Evolutionary conservation across 2,113 vertebrate species (phyloP).

Genomic region (Tretioscincus oriximinensis): DNA sequence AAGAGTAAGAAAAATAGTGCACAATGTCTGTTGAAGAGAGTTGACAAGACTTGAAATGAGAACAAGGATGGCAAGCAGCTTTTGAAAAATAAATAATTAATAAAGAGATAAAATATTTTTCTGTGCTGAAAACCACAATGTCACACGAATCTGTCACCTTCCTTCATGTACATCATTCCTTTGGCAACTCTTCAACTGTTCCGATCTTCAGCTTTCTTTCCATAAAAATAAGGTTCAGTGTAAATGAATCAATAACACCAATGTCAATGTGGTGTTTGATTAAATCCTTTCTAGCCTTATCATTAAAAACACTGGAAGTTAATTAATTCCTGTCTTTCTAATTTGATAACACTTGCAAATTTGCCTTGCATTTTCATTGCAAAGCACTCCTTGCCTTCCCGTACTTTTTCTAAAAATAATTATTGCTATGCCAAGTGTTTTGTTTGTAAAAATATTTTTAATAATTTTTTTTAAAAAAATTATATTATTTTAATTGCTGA

Average conservation of each 20-base stretch:
- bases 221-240: constrained; percentile 20
- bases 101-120: constrained; percentile 28
- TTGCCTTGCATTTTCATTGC: constrained; percentile 47
- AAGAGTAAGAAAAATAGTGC: neutral
- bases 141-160: constrained; percentile 21
- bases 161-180: constrained; percentile 23
- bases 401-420: neutral
- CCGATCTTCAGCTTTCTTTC: constrained; percentile 38
- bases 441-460: neutral
- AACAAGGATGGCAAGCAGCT: neutral
- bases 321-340: constrained; percentile 46
- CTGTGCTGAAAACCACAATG: constrained; percentile 27
- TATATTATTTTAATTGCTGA: neutral
- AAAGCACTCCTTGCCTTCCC: neutral
- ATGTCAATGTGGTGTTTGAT: constrained; percentile 48
- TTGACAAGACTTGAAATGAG: constrained; percentile 9
- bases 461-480: constrained; percentile 5
- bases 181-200: constrained; percentile 18
- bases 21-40: neutral
- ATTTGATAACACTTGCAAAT: constrained; percentile 48
- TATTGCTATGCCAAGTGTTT: neutral
- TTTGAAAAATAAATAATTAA: constrained; percentile 3
- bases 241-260: constrained; percentile 47
- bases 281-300: constrained; percentile 46
- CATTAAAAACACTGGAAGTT: constrained; percentile 42